Evolutionary conservation across 2,113 vertebrate species (phyloP), one percentile per base, ranked within the genome.

Genomic region (Pithys albifrons): DNA sequence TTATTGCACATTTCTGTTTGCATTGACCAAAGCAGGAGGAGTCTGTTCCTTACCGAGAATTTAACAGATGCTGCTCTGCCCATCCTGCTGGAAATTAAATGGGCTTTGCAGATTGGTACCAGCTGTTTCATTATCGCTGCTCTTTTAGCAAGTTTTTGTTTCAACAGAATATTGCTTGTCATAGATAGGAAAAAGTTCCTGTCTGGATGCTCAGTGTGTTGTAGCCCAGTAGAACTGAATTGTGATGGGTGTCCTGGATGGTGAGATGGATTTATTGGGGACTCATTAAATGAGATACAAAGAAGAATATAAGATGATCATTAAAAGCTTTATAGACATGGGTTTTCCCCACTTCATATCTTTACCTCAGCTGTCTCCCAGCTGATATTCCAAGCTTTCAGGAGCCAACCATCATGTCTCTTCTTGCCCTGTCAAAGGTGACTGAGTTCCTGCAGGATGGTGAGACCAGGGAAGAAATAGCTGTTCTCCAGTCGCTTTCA

Each of bases 71-170:
- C 79, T 89, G 52, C 80, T 91, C 61, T 96, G 88, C 91, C 86
- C 86, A 66, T 92, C 54, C 37, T 93, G 83, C 72, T 95, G 93
- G 93, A 94, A 92, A 6, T 67, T 24, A 69, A 89, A 46, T 85
- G 79, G 48, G 85, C 88, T 91, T 70, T 93, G 86, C 85, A 86
- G 85, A 85, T 85, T 84, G 88, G 41, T 69, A 81, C 88, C 95
- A 96, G 91, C 88, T 95, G 92, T 96, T 96, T 78, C 62, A 31
- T 84, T 85, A 82, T 85, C 62, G 4, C 61, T 91, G 66, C 73
- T 95, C 88, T 89, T 93, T 59, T 51, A 48, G 48, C 73, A 71
- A 39, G 72, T 86, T 93, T 81, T 71, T 20, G 23, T 90, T 85
- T 88, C 61, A 48, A 23, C 57, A 52, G 29, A 61, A 55, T 16